A percentile compares a stretch with the other conserved stretches of the same genome.
phyloP scores from a whole-genome alignment of 2,113 vertebrate species.

The Ctenomys sociabilis region DNA sequence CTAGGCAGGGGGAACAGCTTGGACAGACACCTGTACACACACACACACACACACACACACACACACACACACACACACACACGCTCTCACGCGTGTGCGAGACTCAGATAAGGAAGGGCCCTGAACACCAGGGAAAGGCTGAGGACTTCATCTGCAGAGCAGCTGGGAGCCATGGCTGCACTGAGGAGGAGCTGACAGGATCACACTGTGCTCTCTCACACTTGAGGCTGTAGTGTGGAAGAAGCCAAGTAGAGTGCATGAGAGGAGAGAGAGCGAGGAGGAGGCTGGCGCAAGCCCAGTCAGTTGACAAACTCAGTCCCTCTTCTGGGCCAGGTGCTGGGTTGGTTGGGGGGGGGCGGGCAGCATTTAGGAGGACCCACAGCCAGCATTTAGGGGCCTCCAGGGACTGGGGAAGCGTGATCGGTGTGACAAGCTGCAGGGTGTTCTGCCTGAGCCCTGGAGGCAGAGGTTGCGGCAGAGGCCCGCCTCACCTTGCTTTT shows the following conservation, averaged over 20 bases:
- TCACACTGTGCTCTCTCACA: background rate
- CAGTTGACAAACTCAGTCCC: background rate
- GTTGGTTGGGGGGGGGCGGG: background rate
- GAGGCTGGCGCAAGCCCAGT: background rate
- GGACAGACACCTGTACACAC: background rate
- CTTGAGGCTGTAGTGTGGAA: background rate
- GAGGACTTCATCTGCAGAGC: background rate
- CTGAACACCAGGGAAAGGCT: background rate
- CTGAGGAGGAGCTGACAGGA: background rate
- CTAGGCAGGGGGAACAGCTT: background rate
- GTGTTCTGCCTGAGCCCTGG: background rate
- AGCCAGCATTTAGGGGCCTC: background rate
- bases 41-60: no score
- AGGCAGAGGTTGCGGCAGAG: background rate
- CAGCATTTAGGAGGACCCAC: background rate
- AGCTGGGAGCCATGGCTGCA: background rate
- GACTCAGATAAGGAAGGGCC: background rate
- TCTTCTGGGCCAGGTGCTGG: background rate
- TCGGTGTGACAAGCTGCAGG: background rate
- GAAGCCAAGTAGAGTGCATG: background rate
- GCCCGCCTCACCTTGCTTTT: constrained; percentile 58
- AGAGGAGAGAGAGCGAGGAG: background rate
- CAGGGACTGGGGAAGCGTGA: no score
- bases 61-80: background rate
- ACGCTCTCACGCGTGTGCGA: background rate